Evolutionary conservation across 2,113 vertebrate species (phyloP), one percentile per base, ranked within the genome.

Genomic region (Rhombomys opimus): DNA sequence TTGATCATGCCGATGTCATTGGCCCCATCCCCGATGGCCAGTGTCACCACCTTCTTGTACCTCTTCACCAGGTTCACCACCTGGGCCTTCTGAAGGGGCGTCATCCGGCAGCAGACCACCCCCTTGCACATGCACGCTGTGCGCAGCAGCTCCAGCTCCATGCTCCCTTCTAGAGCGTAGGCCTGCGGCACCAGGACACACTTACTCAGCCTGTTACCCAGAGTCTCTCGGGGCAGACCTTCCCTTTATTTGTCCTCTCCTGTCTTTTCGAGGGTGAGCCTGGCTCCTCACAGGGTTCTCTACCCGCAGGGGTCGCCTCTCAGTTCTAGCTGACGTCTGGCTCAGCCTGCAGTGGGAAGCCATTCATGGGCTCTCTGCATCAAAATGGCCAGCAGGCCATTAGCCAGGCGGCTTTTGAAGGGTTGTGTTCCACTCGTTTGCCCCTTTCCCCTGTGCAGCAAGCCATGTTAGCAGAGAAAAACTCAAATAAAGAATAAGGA

Each of bases 1-100:
- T 99, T 99, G 98, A 99, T 99, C 99, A 99, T 99, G 99, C 99
- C 99, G 97, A 99, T 99, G 0, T 99, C 99, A 0, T 99, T 99
- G 98, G 99, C 99, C 0, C 99, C 99, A 0, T 99, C 99, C 17
- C 99, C 99, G 0, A 99, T 99, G 15, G 99, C 99, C 93, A 99
- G 98, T 6, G 99, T 99, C 93, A 99, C 97, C 0, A 98, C 99
- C 86, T 99, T 99, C 98, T 99, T 99, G 98, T 99, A 99, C 92
- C 98, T 99, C 98, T 99, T 99, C 95, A 99, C 99, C 98, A 99
- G 98, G 94, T 99, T 98, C 87, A 99, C 99, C 97, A 99, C 99
- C 98, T 99, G 99, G 94, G 99, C 99, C 97, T 99, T 99, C 98
- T 99, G 99, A 90, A 99, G 98, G 0, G 99, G 99, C 0, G 99